Evolutionary conservation across 2,888 invertebrate species (phyloP).

Genomic region (Erannis defoliaria): DNA sequence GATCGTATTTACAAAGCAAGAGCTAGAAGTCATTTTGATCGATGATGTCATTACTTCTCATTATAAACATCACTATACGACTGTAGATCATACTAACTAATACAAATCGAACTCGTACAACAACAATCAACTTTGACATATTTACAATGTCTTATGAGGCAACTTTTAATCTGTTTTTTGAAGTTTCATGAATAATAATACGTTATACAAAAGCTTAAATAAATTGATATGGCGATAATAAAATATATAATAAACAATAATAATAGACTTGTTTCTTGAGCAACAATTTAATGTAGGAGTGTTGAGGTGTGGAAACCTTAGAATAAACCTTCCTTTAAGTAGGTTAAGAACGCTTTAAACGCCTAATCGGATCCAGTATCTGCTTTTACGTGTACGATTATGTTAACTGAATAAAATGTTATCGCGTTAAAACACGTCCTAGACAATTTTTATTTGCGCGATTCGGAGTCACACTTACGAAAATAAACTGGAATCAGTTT

Average conservation of each 20-base stretch:
- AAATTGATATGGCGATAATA: background rate
- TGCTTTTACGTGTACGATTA: slow-evolving; percentile 44
- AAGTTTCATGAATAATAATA: too few species aligned
- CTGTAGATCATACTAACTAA: too few species aligned
- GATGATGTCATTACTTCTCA: background rate
- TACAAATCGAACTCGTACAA: too few species aligned
- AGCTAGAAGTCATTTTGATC: background rate
- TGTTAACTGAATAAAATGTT: slow-evolving; percentile 43
- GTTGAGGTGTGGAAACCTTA: slow-evolving; percentile 66
- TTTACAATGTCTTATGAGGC: too few species aligned
- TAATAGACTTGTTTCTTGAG: slow-evolving; percentile 33
- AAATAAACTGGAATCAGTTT: slow-evolving; percentile 60
- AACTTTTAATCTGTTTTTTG: too few species aligned
- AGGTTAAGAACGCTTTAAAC: slow-evolving; percentile 67
- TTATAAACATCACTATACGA: background rate
- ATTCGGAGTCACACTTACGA: slow-evolving; percentile 40
- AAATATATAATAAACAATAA: slow-evolving; percentile 17
- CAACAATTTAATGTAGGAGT: slow-evolving; percentile 49
- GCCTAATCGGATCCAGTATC: slow-evolving; percentile 59
- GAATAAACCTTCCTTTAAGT: slow-evolving; percentile 60
- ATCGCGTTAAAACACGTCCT: slow-evolving; percentile 37
- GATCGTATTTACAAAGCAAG: background rate
- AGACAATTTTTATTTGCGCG: slow-evolving; percentile 44
- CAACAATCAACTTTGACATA: too few species aligned
- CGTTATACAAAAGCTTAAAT: background rate